phyloP scores from a whole-genome alignment of 2,797 vertebrate species.

The Neosilurus hyrtlii region DNA sequence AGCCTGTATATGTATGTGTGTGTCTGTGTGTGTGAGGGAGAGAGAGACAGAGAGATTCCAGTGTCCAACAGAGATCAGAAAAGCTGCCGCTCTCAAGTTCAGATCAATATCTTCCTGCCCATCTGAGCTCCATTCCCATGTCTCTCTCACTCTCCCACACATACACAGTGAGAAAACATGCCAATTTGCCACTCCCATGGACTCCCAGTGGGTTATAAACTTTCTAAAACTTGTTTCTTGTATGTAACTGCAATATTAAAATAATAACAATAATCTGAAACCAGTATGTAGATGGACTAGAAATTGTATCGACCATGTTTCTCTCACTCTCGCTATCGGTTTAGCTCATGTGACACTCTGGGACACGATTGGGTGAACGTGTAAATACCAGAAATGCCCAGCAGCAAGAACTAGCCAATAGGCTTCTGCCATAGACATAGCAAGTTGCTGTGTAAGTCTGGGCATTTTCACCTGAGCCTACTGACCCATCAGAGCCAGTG shows the following conservation, averaged over 20 bases:
- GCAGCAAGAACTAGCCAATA: no score
- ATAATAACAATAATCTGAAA: no score
- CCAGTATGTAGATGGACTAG: no score
- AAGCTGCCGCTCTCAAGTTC: constrained; percentile 83
- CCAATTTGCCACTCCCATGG: not conserved
- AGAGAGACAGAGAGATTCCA: constrained; percentile 49
- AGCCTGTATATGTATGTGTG: constrained; percentile 60
- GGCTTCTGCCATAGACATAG: no score
- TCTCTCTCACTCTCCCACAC: constrained; percentile 25
- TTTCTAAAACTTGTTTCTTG: not conserved
- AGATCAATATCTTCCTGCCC: constrained; percentile 78
- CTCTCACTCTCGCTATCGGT: no score
- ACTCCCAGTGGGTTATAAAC: not conserved
- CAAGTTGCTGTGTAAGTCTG: no score
- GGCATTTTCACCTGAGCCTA: no score
- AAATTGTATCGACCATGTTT: no score
- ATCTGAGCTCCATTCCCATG: constrained; percentile 29
- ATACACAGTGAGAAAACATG: constrained; percentile 3
- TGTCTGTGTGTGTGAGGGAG: constrained; percentile 21
- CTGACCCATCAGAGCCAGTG: no score
- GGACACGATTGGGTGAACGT: no score
- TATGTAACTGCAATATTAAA: not conserved
- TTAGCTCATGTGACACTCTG: no score
- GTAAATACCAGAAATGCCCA: no score
- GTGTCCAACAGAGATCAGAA: constrained; percentile 86